These are phyloP conservation scores for Syritta pipiens DNA, from an alignment of 2,888 invertebrate genomes.

Conservation along the genomic window DNA sequence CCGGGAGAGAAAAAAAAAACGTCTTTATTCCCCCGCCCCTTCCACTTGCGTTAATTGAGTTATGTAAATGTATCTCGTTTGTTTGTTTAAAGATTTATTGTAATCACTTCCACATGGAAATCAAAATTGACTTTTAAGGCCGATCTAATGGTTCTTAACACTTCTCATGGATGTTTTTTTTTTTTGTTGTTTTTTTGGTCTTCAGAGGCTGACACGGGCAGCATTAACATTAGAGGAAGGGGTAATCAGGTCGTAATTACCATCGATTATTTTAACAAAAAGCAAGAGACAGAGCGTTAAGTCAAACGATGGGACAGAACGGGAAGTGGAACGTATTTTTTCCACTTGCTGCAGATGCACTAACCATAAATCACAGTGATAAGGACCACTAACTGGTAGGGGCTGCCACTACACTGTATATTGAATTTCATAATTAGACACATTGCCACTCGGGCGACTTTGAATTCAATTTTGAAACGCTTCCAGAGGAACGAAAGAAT, in stretches of 20 bases:
- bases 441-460: conserved; percentile 22
- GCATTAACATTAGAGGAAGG: conserved; percentile 37
- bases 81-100: conserved; percentile 57
- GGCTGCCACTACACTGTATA: conserved; percentile 56
- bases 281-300: background rate
- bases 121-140: conserved; percentile 43
- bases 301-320: background rate
- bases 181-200: conserved; percentile 5
- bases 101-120: conserved; percentile 65
- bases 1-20: conserved; percentile 37
- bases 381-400: conserved; percentile 66
- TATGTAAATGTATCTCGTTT: conserved; percentile 64
- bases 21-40: too few relatives aligned
- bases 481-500: conserved; percentile 4
- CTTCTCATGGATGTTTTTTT: conserved; percentile 52
- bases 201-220: conserved; percentile 18
- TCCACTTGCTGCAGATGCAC: conserved; percentile 66
- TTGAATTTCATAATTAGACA: conserved; percentile 69
- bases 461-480: conserved; percentile 42
- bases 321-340: too few relatives aligned
- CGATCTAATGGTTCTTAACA: conserved; percentile 65
- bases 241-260: conserved; percentile 53
- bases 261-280: conserved; percentile 50
- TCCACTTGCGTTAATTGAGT: conserved; percentile 64
- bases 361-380: conserved; percentile 64